Evolutionary conservation across 2,797 vertebrate genomes (phyloP), one percentile per base, ranked within the genome.

Genomic region (Gallinago solitaria): DNA sequence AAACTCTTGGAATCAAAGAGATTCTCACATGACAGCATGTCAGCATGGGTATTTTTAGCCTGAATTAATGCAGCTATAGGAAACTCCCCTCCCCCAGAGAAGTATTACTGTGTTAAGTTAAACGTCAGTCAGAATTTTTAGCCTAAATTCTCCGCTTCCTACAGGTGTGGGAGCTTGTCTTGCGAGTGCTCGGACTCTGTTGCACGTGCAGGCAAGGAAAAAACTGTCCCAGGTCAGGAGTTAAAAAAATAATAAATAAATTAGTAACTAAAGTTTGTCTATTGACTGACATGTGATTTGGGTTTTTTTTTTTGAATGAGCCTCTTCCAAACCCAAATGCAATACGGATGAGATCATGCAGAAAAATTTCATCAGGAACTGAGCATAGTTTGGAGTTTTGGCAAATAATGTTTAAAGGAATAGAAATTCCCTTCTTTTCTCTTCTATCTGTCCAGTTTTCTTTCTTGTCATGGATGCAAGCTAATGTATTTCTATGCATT

Each of bases 21-120:
- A 87, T 91, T 90, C 94, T 96, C 83, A 6, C 84, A 91, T 96
- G 95, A 97, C 96, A 97, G 91, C 87, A 77, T 95, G 95, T 96
- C 96, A 96, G 95, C 90, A 50, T 94, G 95, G 83, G 77, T 96
- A 94, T 97, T 96, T 95, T 96, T 96, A 96, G 90, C 60, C 90
- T 95, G 92, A 95, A 96, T 97, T 94, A 95, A 95, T 95, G 79
- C 73, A 85, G 75, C 93, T 94, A 93, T 95, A 96, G 95, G 95
- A 94, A 96, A 94, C n/a, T 96, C 95, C 90, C 92, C 96, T 97
- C 95, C 96, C 90, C 90, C 92, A 81, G 88, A 93, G 76, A 92
- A 95, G 77, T 57, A 84, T 67, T 82, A 57, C 35, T 0, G 5
- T 71, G 81, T 77, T 79, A 94, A 94, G 86, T 90, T 90, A 75